phyloP scores from a whole-genome alignment of 2,113 vertebrate species.

The Hippocampus abdominalis region DNA sequence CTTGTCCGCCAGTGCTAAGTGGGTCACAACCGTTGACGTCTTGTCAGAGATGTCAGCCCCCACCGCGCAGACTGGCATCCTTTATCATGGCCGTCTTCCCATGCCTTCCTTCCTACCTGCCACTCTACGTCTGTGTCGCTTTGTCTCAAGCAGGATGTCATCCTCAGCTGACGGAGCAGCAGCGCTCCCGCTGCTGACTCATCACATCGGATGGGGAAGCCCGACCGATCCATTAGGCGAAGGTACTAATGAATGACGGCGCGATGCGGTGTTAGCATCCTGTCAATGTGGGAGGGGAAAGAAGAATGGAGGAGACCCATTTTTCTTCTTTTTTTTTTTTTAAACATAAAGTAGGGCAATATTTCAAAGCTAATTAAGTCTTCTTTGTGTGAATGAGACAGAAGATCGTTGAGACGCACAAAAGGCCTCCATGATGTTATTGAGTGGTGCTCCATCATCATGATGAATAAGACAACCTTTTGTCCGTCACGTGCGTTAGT shows the following conservation, averaged over 20 bases:
- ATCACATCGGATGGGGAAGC: conserved; percentile 15
- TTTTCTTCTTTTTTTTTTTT: conserved; percentile 1
- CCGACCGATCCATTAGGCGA: conserved; percentile 5
- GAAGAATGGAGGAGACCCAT: neutral
- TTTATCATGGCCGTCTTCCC: conserved; percentile 52
- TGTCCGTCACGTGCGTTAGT: conserved; percentile 49
- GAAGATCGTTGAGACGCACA: conserved; percentile 26
- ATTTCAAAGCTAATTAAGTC: conserved; percentile 18
- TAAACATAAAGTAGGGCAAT: neutral
- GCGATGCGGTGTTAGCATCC: conserved; percentile 14
- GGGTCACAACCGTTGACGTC: conserved; percentile 48
- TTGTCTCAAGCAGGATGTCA: conserved; percentile 43
- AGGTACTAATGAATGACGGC: conserved; percentile 9
- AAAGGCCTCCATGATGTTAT: conserved; percentile 23
- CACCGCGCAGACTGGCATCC: conserved; percentile 43
- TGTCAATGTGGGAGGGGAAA: conserved; percentile 12
- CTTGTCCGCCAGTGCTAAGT: conserved; percentile 32
- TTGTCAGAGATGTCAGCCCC: conserved; percentile 51
- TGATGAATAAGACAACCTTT: conserved; percentile 40
- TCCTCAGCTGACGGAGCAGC: conserved; percentile 36
- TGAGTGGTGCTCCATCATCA: conserved; percentile 38
- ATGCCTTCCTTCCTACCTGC: conserved; percentile 30
- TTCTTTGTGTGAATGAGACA: conserved; percentile 5
- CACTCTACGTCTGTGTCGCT: conserved; percentile 34
- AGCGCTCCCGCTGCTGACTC: conserved; percentile 48